Percentiles rank a stretch among this genome's conserved stretches.
Conservation (phyloP, 2,797 vertebrate genomes). For the Distichodus sexfasciatus region DNA sequence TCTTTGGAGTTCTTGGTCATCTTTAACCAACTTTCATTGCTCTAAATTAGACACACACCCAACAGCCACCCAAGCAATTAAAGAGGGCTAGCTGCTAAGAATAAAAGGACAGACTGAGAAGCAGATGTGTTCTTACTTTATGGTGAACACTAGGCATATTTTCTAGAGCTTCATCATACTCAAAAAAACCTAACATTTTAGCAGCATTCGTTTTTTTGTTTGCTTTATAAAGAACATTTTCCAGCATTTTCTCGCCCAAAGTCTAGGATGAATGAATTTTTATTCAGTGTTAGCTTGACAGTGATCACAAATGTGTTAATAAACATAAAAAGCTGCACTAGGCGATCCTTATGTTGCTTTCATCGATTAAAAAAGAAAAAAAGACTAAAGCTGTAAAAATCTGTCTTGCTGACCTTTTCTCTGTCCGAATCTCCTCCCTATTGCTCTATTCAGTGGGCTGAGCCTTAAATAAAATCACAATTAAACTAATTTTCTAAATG, state of each 20-base stretch:
- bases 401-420: neutral
- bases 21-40: slow-evolving; percentile 38
- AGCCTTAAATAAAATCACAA: neutral
- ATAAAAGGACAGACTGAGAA: slow-evolving; percentile 29
- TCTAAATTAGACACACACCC: slow-evolving; percentile 42
- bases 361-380: too few species aligned
- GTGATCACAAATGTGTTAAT: too few species aligned
- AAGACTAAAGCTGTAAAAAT: too few species aligned
- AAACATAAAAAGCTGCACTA: too few species aligned
- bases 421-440: too few species aligned
- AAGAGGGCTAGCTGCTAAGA: slow-evolving; percentile 39
- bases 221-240: too few species aligned
- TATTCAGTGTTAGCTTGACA: too few species aligned
- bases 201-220: too few species aligned
- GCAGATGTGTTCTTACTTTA: slow-evolving; percentile 44
- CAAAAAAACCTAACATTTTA: neutral
- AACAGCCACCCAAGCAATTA: slow-evolving; percentile 37
- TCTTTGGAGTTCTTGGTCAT: slow-evolving; percentile 56
- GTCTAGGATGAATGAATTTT: too few species aligned
- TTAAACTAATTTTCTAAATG: neutral
- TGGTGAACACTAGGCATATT: slow-evolving; percentile 3
- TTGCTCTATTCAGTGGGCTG: too few species aligned
- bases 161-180: neutral
- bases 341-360: too few species aligned
- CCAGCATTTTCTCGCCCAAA: too few species aligned